Conservation (phyloP, 1,140 invertebrate species). For the Bradysia coprophila region DNA sequence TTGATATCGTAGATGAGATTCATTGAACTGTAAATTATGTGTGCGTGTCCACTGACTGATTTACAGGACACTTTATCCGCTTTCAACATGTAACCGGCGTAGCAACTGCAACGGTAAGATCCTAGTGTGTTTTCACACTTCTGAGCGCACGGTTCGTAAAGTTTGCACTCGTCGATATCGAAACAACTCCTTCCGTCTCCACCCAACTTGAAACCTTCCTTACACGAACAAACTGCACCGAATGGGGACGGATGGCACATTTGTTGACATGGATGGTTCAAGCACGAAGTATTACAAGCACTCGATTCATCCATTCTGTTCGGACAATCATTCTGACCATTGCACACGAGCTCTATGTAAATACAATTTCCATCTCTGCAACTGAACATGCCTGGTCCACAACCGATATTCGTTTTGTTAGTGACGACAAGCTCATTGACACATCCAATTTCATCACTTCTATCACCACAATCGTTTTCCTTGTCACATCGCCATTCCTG, state of each 20-base stretch:
- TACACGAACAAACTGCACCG: constrained; percentile 47
- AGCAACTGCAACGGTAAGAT: constrained; percentile 56
- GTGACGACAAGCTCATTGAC: constrained; percentile 15
- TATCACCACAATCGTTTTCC: constrained; percentile 40
- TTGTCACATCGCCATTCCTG: constrained; percentile 45
- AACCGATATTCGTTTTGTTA: constrained; percentile 4
- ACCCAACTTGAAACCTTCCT: constrained; percentile 45
- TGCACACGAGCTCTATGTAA: constrained; percentile 30
- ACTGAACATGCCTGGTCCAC: constrained; percentile 15
- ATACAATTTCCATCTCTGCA: constrained; percentile 34
- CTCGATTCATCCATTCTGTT: constrained; percentile 17
- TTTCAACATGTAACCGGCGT: constrained; percentile 33
- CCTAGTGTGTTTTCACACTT: constrained; percentile 51
- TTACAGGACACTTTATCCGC: constrained; percentile 52
- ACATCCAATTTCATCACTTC: constrained; percentile 39
- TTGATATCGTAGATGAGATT: constrained; percentile 30
- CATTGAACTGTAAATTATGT: constrained; percentile 27
- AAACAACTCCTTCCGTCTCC: constrained; percentile 27
- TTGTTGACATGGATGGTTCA: constrained; percentile 24
- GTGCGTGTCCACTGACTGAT: constrained; percentile 29
- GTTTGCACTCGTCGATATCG: constrained; percentile 53
- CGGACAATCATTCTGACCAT: constrained; percentile 40
- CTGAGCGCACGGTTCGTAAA: constrained; percentile 60
- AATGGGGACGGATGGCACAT: constrained; percentile 23
- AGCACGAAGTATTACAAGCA: constrained; percentile 13